A percentile compares a stretch with the other conserved stretches of the same genome.
phyloP scores from a whole-genome alignment of 2,113 vertebrate species.

The Psilopogon haemacephalus region DNA sequence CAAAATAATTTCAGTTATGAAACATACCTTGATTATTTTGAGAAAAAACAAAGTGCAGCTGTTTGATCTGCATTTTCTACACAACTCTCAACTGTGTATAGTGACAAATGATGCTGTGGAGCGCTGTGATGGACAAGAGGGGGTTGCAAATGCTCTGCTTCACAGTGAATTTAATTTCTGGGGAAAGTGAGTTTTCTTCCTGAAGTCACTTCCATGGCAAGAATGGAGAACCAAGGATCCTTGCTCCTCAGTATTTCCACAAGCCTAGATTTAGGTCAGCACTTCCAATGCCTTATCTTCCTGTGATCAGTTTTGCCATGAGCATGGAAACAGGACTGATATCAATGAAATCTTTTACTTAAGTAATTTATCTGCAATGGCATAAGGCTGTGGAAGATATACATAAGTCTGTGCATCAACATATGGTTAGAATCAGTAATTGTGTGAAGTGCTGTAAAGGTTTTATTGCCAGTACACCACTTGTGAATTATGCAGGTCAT shows the following conservation, averaged over 20 bases:
- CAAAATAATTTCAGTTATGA: neutral
- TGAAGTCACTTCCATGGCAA: neutral
- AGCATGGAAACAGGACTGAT: neutral
- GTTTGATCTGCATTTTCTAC: neutral
- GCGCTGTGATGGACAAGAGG: neutral
- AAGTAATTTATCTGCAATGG: neutral
- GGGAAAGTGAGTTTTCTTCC: neutral
- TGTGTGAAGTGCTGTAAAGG: neutral
- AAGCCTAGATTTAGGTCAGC: neutral
- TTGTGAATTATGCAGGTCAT: conserved; percentile 55
- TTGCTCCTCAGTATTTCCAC: neutral
- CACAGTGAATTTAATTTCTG: neutral
- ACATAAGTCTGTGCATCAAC: neutral
- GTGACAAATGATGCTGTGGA: neutral
- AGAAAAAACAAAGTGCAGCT: neutral
- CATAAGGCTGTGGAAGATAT: neutral
- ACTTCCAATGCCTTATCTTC: neutral
- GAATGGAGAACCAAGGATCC: neutral
- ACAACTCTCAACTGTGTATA: neutral
- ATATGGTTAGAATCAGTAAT: neutral
- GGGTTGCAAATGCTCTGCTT: neutral
- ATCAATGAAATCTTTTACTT: neutral
- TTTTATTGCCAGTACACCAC: conserved; percentile 5
- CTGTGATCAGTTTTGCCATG: neutral
- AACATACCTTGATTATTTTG: neutral